Base-by-base conservation (phyloP, 2,888 invertebrate species). In the Lithophane ornitopus region DNA sequence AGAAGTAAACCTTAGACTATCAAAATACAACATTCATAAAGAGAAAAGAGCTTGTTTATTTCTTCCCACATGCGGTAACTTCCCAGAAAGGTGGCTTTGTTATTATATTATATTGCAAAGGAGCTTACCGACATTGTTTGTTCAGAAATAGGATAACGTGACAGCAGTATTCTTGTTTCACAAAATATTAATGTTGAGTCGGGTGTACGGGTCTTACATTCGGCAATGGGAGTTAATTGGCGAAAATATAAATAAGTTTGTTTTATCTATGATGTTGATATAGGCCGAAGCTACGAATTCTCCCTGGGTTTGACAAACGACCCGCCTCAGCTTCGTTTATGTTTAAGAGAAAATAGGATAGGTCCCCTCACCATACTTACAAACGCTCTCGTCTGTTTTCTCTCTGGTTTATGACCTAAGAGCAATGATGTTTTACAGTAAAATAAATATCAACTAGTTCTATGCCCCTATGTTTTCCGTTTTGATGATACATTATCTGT, bases 91-190 rank as follows among this genome's bases (percentile, higher is more conserved):
- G 41, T 22, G 49, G 34, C 46, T 81, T 81, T 54, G 74, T 22
- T 56, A 62, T 44, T 49, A 56, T 67, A 68, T 76, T 67, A 44
- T 76, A 52, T 76, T n/a, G 62, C 62, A 28, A 82, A 78, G 82
- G 67, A 63, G 82, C 82, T 76, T 76, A 52, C 39, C 49, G 26
- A 58, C n/a, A 82, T 79, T 63, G 67, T 81, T 78, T 49, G 49
- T 62, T 34, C 41, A n/a, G 44, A 63, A 67, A 82, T 44, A 63
- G 12, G 49, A 62, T 67, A 56, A 62, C 14, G 41, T 68, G 41
- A 19, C 56, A 62, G 41, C 74, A 66, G 16, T 54, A 61, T 34
- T 22, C 28, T 46, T 62, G 28, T 81, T 34, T 19, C 41, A 12
- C 28, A 34, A 56, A 28, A 46, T 44, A 66, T 65, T 34, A 52